phyloP scores from a whole-genome alignment of 2,797 vertebrate species.

The Heliangelus exortis region DNA sequence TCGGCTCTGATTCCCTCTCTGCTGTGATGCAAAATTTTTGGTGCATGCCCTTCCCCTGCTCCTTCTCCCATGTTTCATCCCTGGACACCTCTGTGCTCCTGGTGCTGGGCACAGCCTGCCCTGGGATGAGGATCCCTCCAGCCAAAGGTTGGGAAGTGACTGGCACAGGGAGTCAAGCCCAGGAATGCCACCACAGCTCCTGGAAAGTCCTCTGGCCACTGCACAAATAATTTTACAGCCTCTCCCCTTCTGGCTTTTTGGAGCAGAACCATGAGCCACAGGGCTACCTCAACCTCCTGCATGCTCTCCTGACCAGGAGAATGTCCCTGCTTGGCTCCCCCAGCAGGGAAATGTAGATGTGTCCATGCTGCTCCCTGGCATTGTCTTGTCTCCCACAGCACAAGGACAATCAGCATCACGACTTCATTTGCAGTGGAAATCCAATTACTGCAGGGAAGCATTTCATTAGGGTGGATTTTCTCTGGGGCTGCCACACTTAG shows the following conservation, averaged over 20 bases:
- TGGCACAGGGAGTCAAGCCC: background rate
- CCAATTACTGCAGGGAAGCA: background rate
- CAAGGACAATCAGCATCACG: slow-evolving; percentile 13
- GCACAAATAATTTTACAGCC: background rate
- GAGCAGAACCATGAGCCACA: background rate
- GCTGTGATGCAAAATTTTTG: background rate
- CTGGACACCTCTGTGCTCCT: background rate
- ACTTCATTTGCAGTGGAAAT: background rate
- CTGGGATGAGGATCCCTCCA: background rate
- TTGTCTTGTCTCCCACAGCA: background rate
- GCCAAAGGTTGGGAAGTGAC: background rate
- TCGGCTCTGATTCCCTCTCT: background rate
- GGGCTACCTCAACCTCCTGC: background rate
- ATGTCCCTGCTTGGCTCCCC: background rate
- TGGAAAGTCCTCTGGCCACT: background rate
- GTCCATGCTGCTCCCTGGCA: background rate
- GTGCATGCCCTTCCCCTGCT: background rate
- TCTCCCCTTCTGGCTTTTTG: background rate
- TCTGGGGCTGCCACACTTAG: fast-evolving
- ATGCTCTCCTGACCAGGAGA: background rate
- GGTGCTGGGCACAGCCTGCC: background rate
- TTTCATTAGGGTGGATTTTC: slow-evolving; percentile 31
- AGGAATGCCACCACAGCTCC: background rate
- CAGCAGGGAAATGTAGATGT: background rate
- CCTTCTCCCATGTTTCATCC: background rate